A percentile compares a stretch with the other conserved stretches of the same genome.
Conservation (phyloP, 1,140 invertebrate species). For the Diabrotica virgifera region DNA sequence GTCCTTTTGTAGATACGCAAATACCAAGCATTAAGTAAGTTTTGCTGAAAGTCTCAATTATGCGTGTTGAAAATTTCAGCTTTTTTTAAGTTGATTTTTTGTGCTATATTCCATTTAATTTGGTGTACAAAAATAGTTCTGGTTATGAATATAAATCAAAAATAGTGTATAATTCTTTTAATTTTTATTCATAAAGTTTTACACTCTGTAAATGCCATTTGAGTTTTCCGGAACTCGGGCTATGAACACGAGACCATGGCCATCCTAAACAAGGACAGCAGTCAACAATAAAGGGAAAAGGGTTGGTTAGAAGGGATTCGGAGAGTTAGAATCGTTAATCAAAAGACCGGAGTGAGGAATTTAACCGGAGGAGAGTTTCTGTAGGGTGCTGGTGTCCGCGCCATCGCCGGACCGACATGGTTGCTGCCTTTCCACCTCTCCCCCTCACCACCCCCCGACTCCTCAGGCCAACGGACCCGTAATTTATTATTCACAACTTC, state of each 20-base stretch:
- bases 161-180: too few relatives aligned
- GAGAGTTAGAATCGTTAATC: constrained; percentile 42
- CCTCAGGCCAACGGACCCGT: constrained; percentile 33
- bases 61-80: too few relatives aligned
- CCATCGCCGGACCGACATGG: constrained; percentile 43
- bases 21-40: too few relatives aligned
- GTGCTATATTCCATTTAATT: too few relatives aligned
- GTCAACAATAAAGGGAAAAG: constrained; percentile 16
- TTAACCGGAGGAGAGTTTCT: constrained; percentile 32
- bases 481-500: constrained; percentile 48
- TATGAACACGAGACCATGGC: constrained; percentile 12
- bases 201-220: too few relatives aligned
- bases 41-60: too few relatives aligned
- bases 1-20: too few relatives aligned
- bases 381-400: constrained; percentile 37
- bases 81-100: too few relatives aligned
- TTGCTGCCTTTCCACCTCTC: constrained; percentile 25
- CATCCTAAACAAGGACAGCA: constrained; percentile 13
- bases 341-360: constrained; percentile 37
- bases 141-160: too few relatives aligned
- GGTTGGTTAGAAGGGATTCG: constrained; percentile 15
- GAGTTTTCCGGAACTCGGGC: neutral
- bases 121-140: too few relatives aligned
- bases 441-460: constrained; percentile 19
- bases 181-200: too few relatives aligned